Percentiles rank a stretch among this genome's conserved stretches.
phyloP scores from a whole-genome alignment of 2,888 invertebrate species.

The Eupeodes luniger region DNA sequence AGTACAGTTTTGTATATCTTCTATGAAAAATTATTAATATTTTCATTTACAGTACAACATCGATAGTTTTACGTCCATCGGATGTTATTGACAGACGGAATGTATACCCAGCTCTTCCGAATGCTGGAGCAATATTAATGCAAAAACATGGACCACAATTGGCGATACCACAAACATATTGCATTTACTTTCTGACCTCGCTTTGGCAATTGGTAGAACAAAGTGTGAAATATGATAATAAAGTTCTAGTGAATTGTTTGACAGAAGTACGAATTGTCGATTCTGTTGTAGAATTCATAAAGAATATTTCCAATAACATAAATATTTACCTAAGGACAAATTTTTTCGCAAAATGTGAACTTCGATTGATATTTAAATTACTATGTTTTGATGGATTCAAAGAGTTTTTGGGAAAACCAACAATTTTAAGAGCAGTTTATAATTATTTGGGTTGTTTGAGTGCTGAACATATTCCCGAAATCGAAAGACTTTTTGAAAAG shows the following conservation, averaged over 20 bases:
- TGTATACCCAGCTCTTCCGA: conserved; percentile 81
- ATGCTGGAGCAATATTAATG: conserved; percentile 82
- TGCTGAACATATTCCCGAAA: conserved; percentile 86
- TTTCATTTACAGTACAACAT: conserved; percentile 78
- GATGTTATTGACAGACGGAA: conserved; percentile 80
- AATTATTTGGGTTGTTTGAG: conserved; percentile 87
- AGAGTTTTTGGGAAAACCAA: conserved; percentile 78
- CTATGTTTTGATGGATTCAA: conserved; percentile 80
- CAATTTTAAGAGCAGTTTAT: conserved; percentile 84
- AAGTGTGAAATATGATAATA: conserved; percentile 68
- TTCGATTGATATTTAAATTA: conserved; percentile 84
- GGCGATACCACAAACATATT: conserved; percentile 81
- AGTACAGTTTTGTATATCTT: conserved; percentile 4
- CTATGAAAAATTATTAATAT: background rate
- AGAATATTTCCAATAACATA: conserved; percentile 76
- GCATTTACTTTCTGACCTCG: conserved; percentile 80
- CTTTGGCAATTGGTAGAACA: conserved; percentile 80
- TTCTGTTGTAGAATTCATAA: conserved; percentile 79
- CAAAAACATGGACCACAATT: conserved; percentile 81
- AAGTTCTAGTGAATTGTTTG: conserved; percentile 78
- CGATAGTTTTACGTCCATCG: conserved; percentile 79
- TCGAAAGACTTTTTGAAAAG: conserved; percentile 86
- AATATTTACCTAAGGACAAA: conserved; percentile 81
- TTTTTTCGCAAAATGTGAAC: conserved; percentile 87
- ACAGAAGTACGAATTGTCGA: conserved; percentile 79